These are phyloP conservation scores for Stenurella melanura DNA, from an alignment of 2,888 invertebrate genomes.

Conservation along the genomic window DNA sequence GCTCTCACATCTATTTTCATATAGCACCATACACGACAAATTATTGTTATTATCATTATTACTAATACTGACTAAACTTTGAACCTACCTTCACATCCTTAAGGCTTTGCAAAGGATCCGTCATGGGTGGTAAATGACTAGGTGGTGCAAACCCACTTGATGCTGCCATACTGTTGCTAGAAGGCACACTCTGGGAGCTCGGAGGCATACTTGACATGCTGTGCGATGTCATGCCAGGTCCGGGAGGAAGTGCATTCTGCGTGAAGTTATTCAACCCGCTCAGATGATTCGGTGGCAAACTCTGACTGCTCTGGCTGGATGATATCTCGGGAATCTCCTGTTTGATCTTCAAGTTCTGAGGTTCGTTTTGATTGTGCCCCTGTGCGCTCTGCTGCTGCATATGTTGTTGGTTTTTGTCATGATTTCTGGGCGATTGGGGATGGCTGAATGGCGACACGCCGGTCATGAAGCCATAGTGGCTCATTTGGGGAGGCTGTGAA, in stretches of 20 bases:
- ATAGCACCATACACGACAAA: no score
- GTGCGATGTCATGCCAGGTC: slow-evolving; percentile 45
- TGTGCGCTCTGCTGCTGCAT: slow-evolving; percentile 32
- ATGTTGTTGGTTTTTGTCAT: slow-evolving; percentile 61
- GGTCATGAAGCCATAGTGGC: slow-evolving; percentile 80
- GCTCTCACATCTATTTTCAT: no score
- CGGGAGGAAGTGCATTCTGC: slow-evolving; percentile 41
- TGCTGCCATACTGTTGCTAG: slow-evolving; percentile 44
- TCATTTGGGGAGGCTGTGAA: slow-evolving; percentile 72
- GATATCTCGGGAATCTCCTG: slow-evolving; percentile 77
- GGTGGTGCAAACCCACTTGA: slow-evolving; percentile 59
- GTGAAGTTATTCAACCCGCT: slow-evolving; percentile 52
- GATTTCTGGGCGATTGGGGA: slow-evolving; percentile 65
- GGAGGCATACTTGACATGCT: slow-evolving; percentile 49
- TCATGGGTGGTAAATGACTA: slow-evolving; percentile 55
- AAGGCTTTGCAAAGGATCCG: slow-evolving; percentile 84
- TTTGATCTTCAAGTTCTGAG: slow-evolving; percentile 84
- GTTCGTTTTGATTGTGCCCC: slow-evolving; percentile 75
- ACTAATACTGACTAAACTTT: no score
- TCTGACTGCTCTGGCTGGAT: slow-evolving; percentile 54
- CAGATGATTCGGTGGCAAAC: slow-evolving; percentile 55
- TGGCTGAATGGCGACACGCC: slow-evolving; percentile 61
- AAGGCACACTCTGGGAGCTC: slow-evolving; percentile 54
- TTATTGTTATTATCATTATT: no score
- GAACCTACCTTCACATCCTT: slow-evolving; percentile 85